Evolutionary conservation across 2,888 invertebrate species (phyloP).

Genomic region (Hirtodrosophila confusa): DNA sequence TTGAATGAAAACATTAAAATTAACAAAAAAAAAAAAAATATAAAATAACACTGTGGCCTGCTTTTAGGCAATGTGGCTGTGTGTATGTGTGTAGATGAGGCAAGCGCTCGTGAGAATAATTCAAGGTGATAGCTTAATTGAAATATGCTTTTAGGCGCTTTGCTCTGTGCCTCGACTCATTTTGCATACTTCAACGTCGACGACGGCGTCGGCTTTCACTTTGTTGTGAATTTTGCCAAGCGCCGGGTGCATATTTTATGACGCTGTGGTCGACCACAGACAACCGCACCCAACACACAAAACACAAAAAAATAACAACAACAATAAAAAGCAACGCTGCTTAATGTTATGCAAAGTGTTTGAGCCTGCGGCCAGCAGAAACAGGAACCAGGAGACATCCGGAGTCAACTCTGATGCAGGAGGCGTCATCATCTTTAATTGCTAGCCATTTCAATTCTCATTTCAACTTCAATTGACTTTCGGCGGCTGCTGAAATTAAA

Average conservation of each 20-base stretch:
- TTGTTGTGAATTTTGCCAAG: slow-evolving; percentile 57
- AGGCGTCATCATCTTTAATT: slow-evolving; percentile 72
- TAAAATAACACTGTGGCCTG: slow-evolving; percentile 48
- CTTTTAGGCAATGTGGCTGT: slow-evolving; percentile 53
- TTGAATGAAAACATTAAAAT: slow-evolving; percentile 78
- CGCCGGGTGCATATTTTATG: slow-evolving; percentile 73
- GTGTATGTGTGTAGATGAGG: slow-evolving; percentile 27
- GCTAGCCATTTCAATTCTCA: slow-evolving; percentile 74
- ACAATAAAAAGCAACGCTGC: slow-evolving; percentile 48
- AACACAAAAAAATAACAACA: slow-evolving; percentile 29
- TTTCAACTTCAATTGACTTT: slow-evolving; percentile 74
- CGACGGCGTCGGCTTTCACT: slow-evolving; percentile 57
- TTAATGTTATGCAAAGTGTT: slow-evolving; percentile 80
- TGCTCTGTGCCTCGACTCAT: slow-evolving; percentile 51
- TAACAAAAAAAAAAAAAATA: slow-evolving; percentile 63
- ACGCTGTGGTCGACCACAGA: slow-evolving; percentile 65
- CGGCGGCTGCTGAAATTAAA: slow-evolving; percentile 60
- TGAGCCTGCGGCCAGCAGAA: slow-evolving; percentile 63
- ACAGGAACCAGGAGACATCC: slow-evolving; percentile 27
- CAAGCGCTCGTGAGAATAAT: slow-evolving; percentile 75
- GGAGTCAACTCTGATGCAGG: slow-evolving; percentile 28
- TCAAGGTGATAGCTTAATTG: slow-evolving; percentile 83
- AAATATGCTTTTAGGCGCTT: slow-evolving; percentile 83
- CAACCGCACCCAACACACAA: slow-evolving; percentile 29
- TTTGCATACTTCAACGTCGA: slow-evolving; percentile 54